Base-by-base conservation (phyloP, 2,888 invertebrate species). In the Mantis religiosa region DNA sequence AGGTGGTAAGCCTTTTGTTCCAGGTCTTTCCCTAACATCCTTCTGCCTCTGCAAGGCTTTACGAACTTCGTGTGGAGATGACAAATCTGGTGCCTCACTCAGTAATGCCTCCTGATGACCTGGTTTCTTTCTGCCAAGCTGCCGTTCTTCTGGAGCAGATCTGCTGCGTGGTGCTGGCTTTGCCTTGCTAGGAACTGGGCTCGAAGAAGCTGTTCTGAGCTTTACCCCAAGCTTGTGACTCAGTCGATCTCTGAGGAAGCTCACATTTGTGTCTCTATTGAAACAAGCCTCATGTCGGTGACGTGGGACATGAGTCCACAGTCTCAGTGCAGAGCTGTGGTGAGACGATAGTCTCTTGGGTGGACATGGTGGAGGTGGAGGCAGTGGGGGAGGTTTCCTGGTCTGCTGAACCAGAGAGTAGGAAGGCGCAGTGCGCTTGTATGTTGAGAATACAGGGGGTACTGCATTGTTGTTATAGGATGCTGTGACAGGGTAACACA, bases 291-390 rank as follows among this genome's bases (percentile, higher is more conserved):
- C 94, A 91, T 95, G 95, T 85, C 94, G 92, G 34, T 92, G 93
- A 90, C 91, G 93, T n/a, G 86, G n/a, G 30, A 28, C 28, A 14
- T 30, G 83, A 25, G 41, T 91, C 84, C 96, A 95, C 85, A 96
- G 92, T 92, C 95, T 94, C 15, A 97, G 93, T 3, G 97, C 96
- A 89, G 95, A 95, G 91, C 95, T 97, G 91, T 96, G 95, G 91
- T 95, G 95, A 0, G 97, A 97, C 0, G 97, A 97, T 90, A 95
- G 95, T 91, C 97, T 95, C 92, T 95, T 94, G 0, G 97, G 97
- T 25, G 97, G 96, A 1, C 96, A 96, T 12, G 41, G 41, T 71
- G 54, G 0, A 97, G 96, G 95, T 91, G 93, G 92, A 30, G 92
- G 92, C 90, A 91, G 91, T 83, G 89, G 85, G 82, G 90, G 81